Evolutionary conservation across 2,888 invertebrate genomes (phyloP).

Genomic region (Serrognathus titanus): DNA sequence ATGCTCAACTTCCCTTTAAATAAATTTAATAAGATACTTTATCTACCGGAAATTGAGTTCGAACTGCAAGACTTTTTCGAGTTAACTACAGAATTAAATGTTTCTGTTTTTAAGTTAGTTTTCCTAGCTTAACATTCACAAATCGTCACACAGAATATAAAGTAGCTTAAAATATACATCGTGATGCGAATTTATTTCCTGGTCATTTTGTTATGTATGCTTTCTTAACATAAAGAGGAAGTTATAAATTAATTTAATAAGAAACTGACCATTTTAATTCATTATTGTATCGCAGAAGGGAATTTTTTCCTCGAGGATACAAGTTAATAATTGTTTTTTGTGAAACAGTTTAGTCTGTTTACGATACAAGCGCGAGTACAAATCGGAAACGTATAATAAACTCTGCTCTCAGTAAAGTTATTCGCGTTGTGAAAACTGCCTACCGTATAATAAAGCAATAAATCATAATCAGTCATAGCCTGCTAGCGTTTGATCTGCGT

Average conservation of each 20-base stretch:
- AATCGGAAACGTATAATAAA: background rate
- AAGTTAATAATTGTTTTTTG: no score
- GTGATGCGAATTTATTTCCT: constrained; percentile 27
- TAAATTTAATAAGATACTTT: constrained; percentile 5
- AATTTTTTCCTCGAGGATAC: no score
- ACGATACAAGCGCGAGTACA: background rate
- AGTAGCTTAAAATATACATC: no score
- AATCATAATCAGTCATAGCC: constrained; percentile 34
- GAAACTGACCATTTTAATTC: constrained; percentile 18
- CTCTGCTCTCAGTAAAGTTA: background rate
- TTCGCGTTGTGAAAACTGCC: constrained; percentile 13
- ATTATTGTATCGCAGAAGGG: background rate
- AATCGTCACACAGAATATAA: no score
- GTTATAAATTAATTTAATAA: constrained; percentile 33
- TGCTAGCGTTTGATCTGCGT: background rate
- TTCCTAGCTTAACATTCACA: background rate
- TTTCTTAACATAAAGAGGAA: constrained; percentile 29
- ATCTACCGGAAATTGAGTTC: constrained; percentile 1
- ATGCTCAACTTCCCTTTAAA: constrained; percentile 11
- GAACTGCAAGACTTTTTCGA: background rate
- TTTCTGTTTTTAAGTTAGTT: background rate
- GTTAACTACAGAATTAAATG: background rate
- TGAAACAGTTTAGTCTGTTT: background rate
- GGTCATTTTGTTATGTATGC: constrained; percentile 27
- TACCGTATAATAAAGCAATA: constrained; percentile 37